phyloP scores from a whole-genome alignment of 2,797 vertebrate genomes.

The Myotis daubentonii region DNA sequence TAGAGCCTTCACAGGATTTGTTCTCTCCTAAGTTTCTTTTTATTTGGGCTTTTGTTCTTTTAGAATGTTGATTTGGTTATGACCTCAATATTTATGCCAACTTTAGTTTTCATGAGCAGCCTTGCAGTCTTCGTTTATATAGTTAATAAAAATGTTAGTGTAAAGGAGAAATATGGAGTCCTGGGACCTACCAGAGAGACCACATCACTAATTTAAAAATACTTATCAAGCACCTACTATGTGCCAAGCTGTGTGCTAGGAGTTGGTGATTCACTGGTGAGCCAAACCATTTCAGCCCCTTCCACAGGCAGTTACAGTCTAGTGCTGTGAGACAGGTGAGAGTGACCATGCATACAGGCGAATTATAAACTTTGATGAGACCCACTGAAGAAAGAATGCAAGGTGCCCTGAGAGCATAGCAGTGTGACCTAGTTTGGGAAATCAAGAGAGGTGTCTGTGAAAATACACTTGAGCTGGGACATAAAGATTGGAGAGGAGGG shows the following conservation, averaged over 20 bases:
- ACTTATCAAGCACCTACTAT: background rate
- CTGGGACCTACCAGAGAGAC: slow-evolving; percentile 1
- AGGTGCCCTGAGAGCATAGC: background rate
- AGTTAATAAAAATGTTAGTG: slow-evolving; percentile 1
- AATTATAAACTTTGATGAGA: background rate
- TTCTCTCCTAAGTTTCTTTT: background rate
- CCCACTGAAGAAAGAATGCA: background rate
- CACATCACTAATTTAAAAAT: background rate
- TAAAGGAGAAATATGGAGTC: background rate
- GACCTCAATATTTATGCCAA: background rate
- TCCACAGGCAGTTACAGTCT: background rate
- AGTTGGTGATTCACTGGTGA: background rate
- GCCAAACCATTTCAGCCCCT: background rate
- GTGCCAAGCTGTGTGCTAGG: background rate
- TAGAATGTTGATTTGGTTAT: background rate
- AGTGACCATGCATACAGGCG: background rate
- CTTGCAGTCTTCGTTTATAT: background rate
- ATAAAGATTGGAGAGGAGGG: background rate
- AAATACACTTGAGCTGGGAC: background rate
- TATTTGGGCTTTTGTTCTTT: background rate
- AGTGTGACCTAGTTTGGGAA: background rate
- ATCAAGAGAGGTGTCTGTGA: background rate
- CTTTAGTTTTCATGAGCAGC: background rate
- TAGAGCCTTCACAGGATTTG: slow-evolving; percentile 2
- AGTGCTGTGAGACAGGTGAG: background rate